Evolutionary conservation across 2,888 invertebrate genomes (phyloP), one percentile per base, ranked within the genome.

Genomic region (Smittia aterrima): DNA sequence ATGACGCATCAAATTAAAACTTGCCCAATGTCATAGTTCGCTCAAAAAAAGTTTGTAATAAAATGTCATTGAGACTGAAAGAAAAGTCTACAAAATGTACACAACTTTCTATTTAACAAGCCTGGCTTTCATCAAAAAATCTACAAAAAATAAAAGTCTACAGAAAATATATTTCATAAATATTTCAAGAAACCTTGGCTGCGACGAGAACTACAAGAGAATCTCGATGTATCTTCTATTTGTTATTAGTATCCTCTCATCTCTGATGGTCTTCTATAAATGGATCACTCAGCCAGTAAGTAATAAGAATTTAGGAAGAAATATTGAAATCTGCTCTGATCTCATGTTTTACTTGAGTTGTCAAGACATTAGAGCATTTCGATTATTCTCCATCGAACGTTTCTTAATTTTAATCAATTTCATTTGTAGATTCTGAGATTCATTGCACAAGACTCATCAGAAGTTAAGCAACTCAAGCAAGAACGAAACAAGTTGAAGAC

Each of bases 161-260:
- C n/a, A n/a, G n/a, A n/a, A n/a, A n/a, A n/a, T n/a, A n/a, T n/a
- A n/a, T n/a, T n/a, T n/a, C n/a, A n/a, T n/a, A n/a, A n/a, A n/a
- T n/a, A n/a, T n/a, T n/a, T n/a, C n/a, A n/a, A n/a, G n/a, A n/a
- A n/a, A n/a, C n/a, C n/a, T n/a, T n/a, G n/a, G n/a, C n/a, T n/a
- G n/a, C n/a, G n/a, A n/a, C n/a, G n/a, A n/a, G n/a, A n/a, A n/a
- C n/a, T n/a, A n/a, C n/a, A n/a, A n/a, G n/a, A n/a, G n/a, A n/a
- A n/a, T n/a, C n/a, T n/a, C n/a, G n/a, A 72, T 72, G 72, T 62
- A 72, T 72, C 18, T 72, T 32, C 13, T 72, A 9, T 72, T 72
- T 16, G 20, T 72, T 22, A 62, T 72, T 1, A 72, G 72, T 38
- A 16, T 62, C n/a, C 24, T 72, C 1, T 40, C 62, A n/a, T 72